Conservation (phyloP, 1,140 invertebrate species). For the Pachypeltis micranthus region DNA sequence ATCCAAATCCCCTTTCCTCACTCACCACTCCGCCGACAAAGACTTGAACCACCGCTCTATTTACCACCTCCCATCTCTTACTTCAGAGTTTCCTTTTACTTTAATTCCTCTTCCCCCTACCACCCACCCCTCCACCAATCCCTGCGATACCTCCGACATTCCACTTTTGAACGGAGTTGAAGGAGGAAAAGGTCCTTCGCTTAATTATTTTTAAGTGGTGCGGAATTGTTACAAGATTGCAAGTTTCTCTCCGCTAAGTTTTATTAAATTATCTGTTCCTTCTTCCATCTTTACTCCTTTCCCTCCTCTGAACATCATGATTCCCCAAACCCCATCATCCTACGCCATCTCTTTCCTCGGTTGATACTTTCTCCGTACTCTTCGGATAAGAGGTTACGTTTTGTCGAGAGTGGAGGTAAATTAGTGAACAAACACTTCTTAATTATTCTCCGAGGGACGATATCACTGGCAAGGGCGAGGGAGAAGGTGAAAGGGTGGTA, state of each 20-base stretch:
- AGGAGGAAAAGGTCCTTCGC: neutral
- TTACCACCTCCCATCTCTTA: neutral
- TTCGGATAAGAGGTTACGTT: conserved; percentile 3
- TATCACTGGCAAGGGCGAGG: too few relatives aligned
- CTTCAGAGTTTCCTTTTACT: conserved; percentile 1
- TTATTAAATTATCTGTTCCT: conserved; percentile 18
- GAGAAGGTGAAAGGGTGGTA: too few relatives aligned
- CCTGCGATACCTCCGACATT: neutral
- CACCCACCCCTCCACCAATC: neutral
- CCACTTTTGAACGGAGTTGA: neutral
- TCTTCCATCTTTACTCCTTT: neutral
- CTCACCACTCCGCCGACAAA: too few relatives aligned
- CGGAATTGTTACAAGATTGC: conserved; percentile 21
- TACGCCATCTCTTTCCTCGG: neutral
- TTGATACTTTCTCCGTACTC: neutral
- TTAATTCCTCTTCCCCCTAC: neutral
- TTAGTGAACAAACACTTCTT: conserved; percentile 12
- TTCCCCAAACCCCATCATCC: neutral
- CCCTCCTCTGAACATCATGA: too few relatives aligned
- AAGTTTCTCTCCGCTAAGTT: conserved; percentile 10
- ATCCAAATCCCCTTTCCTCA: neutral
- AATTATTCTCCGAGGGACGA: neutral
- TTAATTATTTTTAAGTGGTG: conserved; percentile 22
- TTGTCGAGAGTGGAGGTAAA: conserved; percentile 3
- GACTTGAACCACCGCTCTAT: neutral